Conservation (phyloP, 2,888 invertebrate species). For the Lumbricus terrestris region DNA sequence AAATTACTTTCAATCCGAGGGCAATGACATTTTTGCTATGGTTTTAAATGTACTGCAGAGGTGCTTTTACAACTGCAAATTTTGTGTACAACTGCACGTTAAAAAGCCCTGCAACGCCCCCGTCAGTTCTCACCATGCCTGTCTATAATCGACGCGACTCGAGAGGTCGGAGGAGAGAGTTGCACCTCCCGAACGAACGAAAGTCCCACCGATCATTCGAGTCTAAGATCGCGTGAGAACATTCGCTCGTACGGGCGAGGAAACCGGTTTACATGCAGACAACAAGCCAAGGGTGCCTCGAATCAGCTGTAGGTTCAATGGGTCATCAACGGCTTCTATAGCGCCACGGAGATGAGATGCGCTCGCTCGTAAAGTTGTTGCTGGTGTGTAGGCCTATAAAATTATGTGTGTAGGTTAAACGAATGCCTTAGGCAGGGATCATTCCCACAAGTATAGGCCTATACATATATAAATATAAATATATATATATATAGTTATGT, state of each 20-base stretch:
- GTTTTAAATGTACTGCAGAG: too few species aligned
- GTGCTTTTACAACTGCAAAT: too few species aligned
- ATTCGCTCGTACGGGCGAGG: slow-evolving; percentile 26
- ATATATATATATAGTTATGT: too few species aligned
- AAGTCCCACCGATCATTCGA: slow-evolving; percentile 30
- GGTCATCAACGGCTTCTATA: neutral
- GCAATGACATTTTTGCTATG: too few species aligned
- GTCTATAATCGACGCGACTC: neutral
- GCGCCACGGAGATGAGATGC: neutral
- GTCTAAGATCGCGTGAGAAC: slow-evolving; percentile 10
- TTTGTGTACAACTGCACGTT: too few species aligned
- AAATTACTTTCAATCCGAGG: too few species aligned
- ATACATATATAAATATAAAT: too few species aligned
- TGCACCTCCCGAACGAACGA: slow-evolving; percentile 28
- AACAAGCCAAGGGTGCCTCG: neutral
- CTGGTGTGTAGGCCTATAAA: too few species aligned
- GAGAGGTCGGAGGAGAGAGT: neutral
- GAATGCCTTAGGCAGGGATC: neutral
- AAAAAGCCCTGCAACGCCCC: too few species aligned
- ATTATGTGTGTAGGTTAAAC: neutral
- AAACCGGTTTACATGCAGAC: neutral
- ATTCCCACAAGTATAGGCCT: too few species aligned
- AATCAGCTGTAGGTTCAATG: neutral
- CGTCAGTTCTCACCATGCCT: too few species aligned
- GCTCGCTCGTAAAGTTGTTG: neutral